A percentile compares a stretch with the other conserved stretches of the same genome.
Evolutionary conservation across 2,888 invertebrate species (phyloP).

Genomic region (Geophilus truncorum): DNA sequence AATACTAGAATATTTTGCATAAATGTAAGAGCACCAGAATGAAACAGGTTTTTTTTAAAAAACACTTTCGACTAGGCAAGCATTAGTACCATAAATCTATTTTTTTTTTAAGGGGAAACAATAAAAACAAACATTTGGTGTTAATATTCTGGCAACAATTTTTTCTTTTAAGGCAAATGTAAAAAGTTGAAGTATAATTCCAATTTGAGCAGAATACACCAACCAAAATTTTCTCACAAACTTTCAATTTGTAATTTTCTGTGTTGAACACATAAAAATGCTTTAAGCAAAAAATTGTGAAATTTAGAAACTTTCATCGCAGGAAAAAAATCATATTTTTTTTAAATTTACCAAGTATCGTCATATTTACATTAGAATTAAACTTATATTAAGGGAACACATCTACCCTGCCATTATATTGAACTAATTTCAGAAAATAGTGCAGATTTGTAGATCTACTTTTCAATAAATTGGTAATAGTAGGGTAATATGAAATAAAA

Average conservation of each 20-base stretch:
- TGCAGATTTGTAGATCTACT: no score
- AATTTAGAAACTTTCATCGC: neutral
- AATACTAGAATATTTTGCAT: constrained; percentile 14
- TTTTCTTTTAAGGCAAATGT: neutral
- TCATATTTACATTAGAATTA: neutral
- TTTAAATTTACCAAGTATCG: neutral
- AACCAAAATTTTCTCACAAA: neutral
- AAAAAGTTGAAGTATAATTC: neutral
- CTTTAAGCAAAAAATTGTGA: neutral
- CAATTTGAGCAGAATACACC: constrained; percentile 2
- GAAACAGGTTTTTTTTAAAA: neutral
- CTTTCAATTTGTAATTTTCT: neutral
- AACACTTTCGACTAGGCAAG: neutral
- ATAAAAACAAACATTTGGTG: neutral
- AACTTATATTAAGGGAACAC: no score
- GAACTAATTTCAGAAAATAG: no score
- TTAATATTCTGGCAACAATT: neutral
- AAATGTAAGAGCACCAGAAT: constrained; percentile 20
- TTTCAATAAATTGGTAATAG: no score
- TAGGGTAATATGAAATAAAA: no score
- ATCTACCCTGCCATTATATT: no score
- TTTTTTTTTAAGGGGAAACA: neutral
- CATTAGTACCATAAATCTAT: neutral
- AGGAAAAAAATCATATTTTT: neutral
- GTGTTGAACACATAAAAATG: neutral